These are phyloP conservation scores for Syrrhaptes paradoxus DNA, from an alignment of 2,113 vertebrate species.

Conservation along the genomic window DNA sequence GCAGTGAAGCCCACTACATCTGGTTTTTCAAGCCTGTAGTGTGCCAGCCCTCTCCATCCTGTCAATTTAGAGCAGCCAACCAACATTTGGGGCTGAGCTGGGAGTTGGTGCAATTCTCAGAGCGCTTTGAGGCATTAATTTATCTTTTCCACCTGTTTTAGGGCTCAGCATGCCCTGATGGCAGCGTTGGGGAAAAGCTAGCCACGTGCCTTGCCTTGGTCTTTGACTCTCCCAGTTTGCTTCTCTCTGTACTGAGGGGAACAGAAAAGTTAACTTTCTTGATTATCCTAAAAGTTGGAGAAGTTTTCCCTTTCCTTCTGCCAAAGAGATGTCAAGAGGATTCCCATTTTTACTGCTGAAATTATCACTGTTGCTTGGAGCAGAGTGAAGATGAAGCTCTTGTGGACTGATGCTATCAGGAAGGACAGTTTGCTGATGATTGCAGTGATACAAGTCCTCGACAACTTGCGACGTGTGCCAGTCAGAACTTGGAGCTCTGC, in stretches of 20 bases:
- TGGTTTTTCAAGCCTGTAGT: background rate
- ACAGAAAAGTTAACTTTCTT: background rate
- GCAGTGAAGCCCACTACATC: fast-evolving
- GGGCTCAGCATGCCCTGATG: background rate
- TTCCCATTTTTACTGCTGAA: background rate
- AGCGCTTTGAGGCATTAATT: background rate
- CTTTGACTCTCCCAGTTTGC: background rate
- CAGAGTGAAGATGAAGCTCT: background rate
- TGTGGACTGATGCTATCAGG: background rate
- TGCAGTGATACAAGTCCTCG: background rate
- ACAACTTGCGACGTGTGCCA: background rate
- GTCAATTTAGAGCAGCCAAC: background rate
- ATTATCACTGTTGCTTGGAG: background rate
- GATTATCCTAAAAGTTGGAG: background rate
- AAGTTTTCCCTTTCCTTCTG: background rate
- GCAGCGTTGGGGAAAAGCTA: background rate
- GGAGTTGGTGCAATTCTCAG: background rate
- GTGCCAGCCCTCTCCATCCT: background rate
- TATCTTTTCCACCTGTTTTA: background rate
- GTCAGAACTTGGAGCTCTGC: background rate
- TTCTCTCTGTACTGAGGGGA: background rate
- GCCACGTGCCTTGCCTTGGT: background rate
- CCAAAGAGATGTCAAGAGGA: background rate
- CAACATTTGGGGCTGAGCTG: background rate
- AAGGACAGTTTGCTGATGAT: background rate